Conservation (phyloP, 1,140 invertebrate species). For the Polypedilum vanderplanki region DNA sequence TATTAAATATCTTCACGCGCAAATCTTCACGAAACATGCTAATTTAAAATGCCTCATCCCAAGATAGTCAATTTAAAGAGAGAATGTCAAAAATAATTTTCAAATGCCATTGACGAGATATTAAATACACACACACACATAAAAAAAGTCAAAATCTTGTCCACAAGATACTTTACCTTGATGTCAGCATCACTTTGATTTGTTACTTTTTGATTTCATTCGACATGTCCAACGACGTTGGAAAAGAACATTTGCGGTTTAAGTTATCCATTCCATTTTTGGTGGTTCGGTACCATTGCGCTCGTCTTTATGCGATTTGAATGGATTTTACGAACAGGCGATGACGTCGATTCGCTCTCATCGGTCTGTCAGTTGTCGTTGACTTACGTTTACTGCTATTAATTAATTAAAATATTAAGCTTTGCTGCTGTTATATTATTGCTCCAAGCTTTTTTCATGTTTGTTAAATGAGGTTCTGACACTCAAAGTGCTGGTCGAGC, state of each 20-base stretch:
- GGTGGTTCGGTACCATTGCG: constrained; percentile 10
- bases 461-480: constrained; percentile 24
- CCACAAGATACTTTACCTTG: constrained; percentile 10
- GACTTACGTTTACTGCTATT: background rate
- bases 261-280: constrained; percentile 25
- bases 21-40: too few relatives aligned
- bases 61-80: background rate
- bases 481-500: constrained; percentile 46
- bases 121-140: background rate
- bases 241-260: constrained; percentile 21
- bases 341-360: constrained; percentile 32
- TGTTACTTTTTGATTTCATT: constrained; percentile 29
- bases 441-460: constrained; percentile 17
- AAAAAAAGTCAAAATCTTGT: background rate
- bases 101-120: background rate
- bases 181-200: constrained; percentile 27
- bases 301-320: background rate
- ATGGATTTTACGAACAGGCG: constrained; percentile 9
- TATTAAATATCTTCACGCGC: too few relatives aligned
- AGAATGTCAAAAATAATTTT: constrained; percentile 14
- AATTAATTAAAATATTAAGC: constrained; percentile 28
- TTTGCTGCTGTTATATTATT: background rate
- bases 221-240: constrained; percentile 15
- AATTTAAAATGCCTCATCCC: too few relatives aligned
- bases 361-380: constrained; percentile 29